Conservation (phyloP, 2,797 vertebrate species). For the Rhincodon typus region DNA sequence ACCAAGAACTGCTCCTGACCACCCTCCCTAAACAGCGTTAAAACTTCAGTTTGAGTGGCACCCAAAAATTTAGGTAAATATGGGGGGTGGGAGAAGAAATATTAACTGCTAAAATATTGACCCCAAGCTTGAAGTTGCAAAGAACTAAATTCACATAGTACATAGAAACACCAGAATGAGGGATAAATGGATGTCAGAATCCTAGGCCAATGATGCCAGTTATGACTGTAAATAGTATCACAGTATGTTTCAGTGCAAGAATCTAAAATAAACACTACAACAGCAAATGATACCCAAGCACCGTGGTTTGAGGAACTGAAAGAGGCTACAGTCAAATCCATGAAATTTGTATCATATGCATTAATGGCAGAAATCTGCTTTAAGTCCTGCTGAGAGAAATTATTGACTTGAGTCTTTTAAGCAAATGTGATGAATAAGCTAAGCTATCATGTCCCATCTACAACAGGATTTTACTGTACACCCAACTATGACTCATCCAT, state of each 20-base stretch:
- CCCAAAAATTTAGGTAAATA: background rate
- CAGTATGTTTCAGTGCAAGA: slow-evolving; percentile 2
- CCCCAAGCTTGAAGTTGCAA: background rate
- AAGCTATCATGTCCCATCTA: background rate
- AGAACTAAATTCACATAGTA: slow-evolving; percentile 1
- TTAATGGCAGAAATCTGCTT: background rate
- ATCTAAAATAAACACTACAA: slow-evolving; percentile 26
- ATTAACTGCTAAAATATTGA: background rate
- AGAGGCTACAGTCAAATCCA: slow-evolving; percentile 26
- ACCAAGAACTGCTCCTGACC: background rate
- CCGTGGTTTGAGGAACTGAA: slow-evolving; percentile 19
- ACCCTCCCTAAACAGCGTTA: background rate
- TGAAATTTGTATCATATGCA: background rate
- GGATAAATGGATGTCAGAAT: slow-evolving; percentile 21
- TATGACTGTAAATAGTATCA: slow-evolving; percentile 10
- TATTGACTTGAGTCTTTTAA: background rate
- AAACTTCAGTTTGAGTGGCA: background rate
- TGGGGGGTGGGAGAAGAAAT: background rate
- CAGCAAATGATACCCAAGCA: background rate
- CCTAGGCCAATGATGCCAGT: slow-evolving; percentile 14
- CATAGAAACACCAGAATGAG: background rate
- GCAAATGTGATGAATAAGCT: slow-evolving; percentile 6
- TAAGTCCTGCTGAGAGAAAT: background rate
- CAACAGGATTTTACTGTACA: slow-evolving; percentile 15
- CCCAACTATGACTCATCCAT: background rate